Conservation (phyloP, 1,140 invertebrate genomes). For the Luehdorfia chinensis region DNA sequence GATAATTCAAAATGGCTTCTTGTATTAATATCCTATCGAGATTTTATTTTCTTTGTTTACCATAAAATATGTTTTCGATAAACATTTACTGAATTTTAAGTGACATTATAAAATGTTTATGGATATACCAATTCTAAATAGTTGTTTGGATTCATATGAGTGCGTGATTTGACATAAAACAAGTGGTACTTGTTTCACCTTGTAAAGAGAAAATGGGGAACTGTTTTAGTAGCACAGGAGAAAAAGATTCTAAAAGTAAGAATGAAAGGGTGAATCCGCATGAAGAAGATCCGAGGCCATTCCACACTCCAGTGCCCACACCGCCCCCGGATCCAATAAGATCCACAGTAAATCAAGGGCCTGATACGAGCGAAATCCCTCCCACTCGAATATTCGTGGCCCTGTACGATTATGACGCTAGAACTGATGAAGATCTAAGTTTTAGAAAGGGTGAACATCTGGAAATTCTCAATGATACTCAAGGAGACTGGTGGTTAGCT, state of each 20-base stretch:
- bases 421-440: constrained; percentile 98
- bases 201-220: constrained; percentile 82
- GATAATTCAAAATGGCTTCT: constrained; percentile 66
- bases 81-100: constrained; percentile 58
- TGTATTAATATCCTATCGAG: constrained; percentile 61
- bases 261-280: constrained; percentile 80
- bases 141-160: constrained; percentile 55
- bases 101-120: constrained; percentile 73
- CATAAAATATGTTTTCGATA: constrained; percentile 60
- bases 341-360: constrained; percentile 62
- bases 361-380: constrained; percentile 74
- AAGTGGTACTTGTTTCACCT: constrained; percentile 71
- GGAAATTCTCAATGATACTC: constrained; percentile 98
- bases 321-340: constrained; percentile 82
- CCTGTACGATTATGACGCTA: constrained; percentile 98
- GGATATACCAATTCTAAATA: constrained; percentile 57
- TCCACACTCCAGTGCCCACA: constrained; percentile 80
- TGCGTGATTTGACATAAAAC: constrained; percentile 74
- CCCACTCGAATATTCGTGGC: constrained; percentile 96
- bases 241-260: constrained; percentile 80
- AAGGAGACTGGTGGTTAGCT: constrained; percentile 99
- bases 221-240: constrained; percentile 83
- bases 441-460: constrained; percentile 99
- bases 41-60: constrained; percentile 74
- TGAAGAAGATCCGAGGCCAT: constrained; percentile 79